These are phyloP conservation scores for Silurus asotus DNA, from an alignment of 2,113 vertebrate genomes.

Conservation along the genomic window DNA sequence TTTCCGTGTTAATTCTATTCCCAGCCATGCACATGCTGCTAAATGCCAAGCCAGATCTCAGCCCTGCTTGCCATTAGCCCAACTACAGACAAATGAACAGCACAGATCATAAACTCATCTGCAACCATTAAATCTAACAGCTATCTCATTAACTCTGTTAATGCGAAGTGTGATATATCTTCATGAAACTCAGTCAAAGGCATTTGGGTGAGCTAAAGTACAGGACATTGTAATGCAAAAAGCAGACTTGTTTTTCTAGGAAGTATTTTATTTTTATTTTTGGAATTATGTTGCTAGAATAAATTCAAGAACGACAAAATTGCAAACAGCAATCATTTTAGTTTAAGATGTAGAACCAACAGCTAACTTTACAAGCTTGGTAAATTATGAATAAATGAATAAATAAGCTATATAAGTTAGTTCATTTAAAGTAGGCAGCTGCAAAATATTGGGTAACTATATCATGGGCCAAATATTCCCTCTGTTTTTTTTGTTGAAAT, in stretches of 20 bases:
- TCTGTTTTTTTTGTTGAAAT: neutral
- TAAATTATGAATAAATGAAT: neutral
- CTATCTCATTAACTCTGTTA: slow-evolving; percentile 42
- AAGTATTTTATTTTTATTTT: neutral
- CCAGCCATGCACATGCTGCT: slow-evolving; percentile 12
- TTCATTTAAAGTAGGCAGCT: neutral
- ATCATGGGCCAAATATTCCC: neutral
- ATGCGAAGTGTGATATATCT: slow-evolving; percentile 39
- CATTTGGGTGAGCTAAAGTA: slow-evolving; percentile 4
- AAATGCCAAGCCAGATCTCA: neutral
- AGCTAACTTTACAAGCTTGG: neutral
- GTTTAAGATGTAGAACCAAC: neutral
- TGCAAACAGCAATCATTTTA: neutral
- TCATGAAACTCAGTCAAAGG: slow-evolving; percentile 25
- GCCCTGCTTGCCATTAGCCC: slow-evolving; percentile 8
- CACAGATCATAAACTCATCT: slow-evolving; percentile 47
- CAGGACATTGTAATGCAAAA: slow-evolving; percentile 8
- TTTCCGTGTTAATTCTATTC: slow-evolving; percentile 22
- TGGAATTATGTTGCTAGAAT: neutral
- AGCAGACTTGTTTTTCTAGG: neutral
- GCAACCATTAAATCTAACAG: slow-evolving; percentile 43
- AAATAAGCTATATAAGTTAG: neutral
- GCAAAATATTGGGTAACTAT: neutral
- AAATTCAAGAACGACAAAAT: neutral
- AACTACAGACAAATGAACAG: slow-evolving; percentile 41